Conservation (phyloP, 2,888 invertebrate genomes). For the Oscheius onirici region DNA sequence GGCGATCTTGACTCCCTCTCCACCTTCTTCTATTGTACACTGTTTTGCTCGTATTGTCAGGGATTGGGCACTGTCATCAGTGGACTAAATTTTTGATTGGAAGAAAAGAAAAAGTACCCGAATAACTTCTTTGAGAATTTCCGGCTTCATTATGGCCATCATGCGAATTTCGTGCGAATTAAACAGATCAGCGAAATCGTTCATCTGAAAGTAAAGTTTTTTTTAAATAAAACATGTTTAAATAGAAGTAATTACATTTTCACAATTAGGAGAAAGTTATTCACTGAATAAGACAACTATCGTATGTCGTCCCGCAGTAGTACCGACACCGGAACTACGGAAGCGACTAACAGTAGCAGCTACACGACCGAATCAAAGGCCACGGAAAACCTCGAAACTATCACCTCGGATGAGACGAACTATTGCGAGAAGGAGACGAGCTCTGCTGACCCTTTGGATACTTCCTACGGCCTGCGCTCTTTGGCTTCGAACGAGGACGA, state of each 20-base stretch:
- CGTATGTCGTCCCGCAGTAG: no score
- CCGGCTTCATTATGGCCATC: conserved; percentile 19
- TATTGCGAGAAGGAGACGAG: neutral
- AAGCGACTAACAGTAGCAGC: neutral
- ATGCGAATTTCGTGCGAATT: neutral
- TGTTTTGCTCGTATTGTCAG: no score
- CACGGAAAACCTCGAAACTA: neutral
- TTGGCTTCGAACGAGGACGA: neutral
- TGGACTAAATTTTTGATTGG: no score
- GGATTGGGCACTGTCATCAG: no score
- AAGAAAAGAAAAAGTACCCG: conserved; percentile 7
- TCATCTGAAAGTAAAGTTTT: neutral
- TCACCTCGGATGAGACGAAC: neutral
- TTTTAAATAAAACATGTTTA: no score
- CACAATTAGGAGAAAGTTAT: no score
- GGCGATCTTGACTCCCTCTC: no score
- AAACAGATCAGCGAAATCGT: conserved; percentile 19
- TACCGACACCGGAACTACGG: neutral
- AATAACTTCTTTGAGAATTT: conserved; percentile 20
- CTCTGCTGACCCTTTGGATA: neutral
- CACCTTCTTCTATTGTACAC: no score
- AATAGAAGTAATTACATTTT: no score
- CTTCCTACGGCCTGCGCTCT: neutral
- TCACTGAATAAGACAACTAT: neutral
- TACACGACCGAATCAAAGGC: neutral